These are phyloP conservation scores for Columba livia DNA, from an alignment of 2,113 vertebrate genomes.

Conservation along the genomic window DNA sequence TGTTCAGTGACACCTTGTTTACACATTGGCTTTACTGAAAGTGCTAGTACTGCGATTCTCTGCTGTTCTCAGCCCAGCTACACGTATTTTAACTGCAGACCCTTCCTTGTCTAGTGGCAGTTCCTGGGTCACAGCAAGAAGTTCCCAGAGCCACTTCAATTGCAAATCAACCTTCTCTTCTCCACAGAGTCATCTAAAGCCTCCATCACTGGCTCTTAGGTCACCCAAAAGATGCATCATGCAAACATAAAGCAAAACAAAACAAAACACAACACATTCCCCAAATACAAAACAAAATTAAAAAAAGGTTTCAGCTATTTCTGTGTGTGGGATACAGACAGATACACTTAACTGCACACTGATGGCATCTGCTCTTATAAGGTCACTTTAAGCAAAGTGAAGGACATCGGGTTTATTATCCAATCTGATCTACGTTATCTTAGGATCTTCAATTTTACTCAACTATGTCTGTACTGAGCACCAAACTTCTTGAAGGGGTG, in stretches of 20 bases:
- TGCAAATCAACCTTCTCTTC: neutral
- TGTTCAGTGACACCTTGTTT: conserved; percentile 28
- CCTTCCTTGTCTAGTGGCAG: neutral
- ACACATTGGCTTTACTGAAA: neutral
- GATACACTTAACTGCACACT: neutral
- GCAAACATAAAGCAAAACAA: neutral
- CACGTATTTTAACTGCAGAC: neutral
- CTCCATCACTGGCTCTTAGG: neutral
- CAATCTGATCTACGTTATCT: neutral
- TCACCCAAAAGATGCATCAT: neutral
- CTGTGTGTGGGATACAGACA: neutral
- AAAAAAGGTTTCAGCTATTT: neutral
- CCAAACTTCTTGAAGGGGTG: neutral
- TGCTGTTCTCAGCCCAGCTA: neutral
- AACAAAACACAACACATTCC: neutral
- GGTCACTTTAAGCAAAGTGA: neutral
- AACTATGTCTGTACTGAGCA: neutral
- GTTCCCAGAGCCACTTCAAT: neutral
- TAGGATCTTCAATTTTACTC: neutral
- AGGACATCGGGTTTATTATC: neutral
- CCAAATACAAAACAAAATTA: neutral
- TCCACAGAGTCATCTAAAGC: neutral
- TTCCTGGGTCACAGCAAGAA: neutral
- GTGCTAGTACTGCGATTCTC: neutral
- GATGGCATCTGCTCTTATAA: neutral